These are phyloP conservation scores for Dicyrtomina minuta DNA, from an alignment of 2,888 invertebrate genomes.

Conservation along the genomic window DNA sequence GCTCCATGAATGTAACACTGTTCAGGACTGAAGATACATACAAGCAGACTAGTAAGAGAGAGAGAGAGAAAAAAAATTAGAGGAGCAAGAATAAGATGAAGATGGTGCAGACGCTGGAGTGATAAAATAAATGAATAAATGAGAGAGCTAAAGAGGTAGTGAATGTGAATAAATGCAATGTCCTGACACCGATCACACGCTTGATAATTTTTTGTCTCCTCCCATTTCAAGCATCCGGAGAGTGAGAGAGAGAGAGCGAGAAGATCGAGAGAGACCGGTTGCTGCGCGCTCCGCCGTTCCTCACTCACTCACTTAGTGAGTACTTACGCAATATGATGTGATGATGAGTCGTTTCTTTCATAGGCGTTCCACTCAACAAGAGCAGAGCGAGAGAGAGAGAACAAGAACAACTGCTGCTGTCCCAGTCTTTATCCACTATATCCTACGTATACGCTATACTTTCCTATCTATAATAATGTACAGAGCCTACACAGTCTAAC, in stretches of 20 bases:
- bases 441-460: background rate
- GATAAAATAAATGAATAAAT: background rate
- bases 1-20: background rate
- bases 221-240: slow-evolving; percentile 30
- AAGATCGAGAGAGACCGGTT: no score
- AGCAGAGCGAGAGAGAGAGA: background rate
- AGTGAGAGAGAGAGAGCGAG: no score
- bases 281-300: slow-evolving; percentile 4
- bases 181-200: slow-evolving; percentile 45
- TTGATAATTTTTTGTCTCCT: slow-evolving; percentile 43
- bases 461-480: background rate
- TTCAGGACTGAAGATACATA: no score
- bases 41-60: no score
- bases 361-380: slow-evolving; percentile 12
- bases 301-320: background rate
- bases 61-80: no score
- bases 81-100: background rate
- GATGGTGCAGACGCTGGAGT: background rate
- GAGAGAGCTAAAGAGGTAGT: slow-evolving; percentile 15
- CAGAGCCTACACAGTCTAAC: no score
- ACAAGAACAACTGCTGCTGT: background rate
- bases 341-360: slow-evolving; percentile 22
- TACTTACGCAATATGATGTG: slow-evolving; percentile 3
- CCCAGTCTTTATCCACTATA: background rate
- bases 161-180: slow-evolving; percentile 28